Conservation (phyloP, 2,797 vertebrate species). For the Vespertilio murinus region DNA sequence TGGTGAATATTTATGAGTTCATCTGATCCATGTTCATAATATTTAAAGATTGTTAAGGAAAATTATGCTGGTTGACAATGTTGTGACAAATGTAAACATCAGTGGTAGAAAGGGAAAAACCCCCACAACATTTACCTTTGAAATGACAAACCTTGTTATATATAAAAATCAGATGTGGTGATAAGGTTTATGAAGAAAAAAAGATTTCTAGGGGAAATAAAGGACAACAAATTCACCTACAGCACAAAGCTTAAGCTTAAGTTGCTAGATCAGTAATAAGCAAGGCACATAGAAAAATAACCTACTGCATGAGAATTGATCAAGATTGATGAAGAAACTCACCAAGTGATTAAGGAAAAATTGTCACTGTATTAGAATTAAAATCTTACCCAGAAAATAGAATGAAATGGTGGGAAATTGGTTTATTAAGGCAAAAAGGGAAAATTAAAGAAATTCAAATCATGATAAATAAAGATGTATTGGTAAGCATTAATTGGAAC, state of each 20-base stretch:
- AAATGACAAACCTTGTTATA: slow-evolving; percentile 66
- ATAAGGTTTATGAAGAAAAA: neutral
- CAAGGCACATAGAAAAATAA: neutral
- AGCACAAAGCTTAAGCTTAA: neutral
- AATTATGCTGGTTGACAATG: slow-evolving; percentile 68
- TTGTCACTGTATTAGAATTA: slow-evolving; percentile 31
- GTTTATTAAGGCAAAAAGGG: slow-evolving; percentile 1
- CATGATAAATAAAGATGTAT: neutral
- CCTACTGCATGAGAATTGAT: neutral
- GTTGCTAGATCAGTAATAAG: slow-evolving; percentile 20
- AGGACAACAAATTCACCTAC: neutral
- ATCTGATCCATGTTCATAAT: slow-evolving; percentile 32
- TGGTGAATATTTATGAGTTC: slow-evolving; percentile 76
- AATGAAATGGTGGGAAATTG: neutral
- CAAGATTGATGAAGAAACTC: slow-evolving; percentile 29
- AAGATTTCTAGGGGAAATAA: neutral
- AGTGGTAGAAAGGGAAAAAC: slow-evolving; percentile 43
- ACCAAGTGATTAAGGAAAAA: slow-evolving; percentile 61
- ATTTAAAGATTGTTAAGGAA: slow-evolving; percentile 61
- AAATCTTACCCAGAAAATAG: neutral
- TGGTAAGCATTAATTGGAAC: neutral
- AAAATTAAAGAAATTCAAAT: neutral
- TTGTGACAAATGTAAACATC: slow-evolving; percentile 63
- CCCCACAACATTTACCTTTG: slow-evolving; percentile 47
- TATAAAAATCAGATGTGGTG: neutral